Conservation (phyloP, 2,888 invertebrate genomes). For the Epinotia bilunana region DNA sequence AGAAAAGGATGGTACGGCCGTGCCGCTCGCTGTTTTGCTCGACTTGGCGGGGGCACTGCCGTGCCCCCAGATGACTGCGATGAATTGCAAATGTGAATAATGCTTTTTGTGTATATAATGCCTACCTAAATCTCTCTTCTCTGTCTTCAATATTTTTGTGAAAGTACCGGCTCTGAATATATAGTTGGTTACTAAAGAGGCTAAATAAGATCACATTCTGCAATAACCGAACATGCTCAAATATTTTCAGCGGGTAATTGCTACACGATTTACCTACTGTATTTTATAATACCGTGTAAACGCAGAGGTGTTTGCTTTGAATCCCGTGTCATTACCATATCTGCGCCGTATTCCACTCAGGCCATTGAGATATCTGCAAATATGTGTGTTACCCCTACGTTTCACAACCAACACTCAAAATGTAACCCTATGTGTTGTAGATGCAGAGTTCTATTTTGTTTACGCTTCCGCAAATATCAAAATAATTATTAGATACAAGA, state of each 20-base stretch:
- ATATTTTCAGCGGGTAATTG: conserved; percentile 1
- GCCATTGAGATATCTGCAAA: conserved; percentile 51
- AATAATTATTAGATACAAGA: conserved; percentile 41
- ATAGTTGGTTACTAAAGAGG: too few species aligned
- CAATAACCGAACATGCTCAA: neutral
- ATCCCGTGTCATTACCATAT: conserved; percentile 50
- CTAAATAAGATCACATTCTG: neutral
- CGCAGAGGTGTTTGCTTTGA: conserved; percentile 43
- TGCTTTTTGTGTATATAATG: too few species aligned
- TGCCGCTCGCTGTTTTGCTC: too few species aligned
- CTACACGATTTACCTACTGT: conserved; percentile 23
- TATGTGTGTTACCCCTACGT: conserved; percentile 44
- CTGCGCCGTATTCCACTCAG: conserved; percentile 49
- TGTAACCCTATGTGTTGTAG: neutral
- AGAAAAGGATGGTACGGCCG: too few species aligned
- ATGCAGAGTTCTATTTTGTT: neutral
- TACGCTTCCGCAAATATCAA: conserved; percentile 6
- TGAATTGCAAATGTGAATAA: too few species aligned
- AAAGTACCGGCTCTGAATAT: too few species aligned
- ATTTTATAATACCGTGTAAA: conserved; percentile 18
- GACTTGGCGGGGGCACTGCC: too few species aligned
- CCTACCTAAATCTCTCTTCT: too few species aligned
- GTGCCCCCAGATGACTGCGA: too few species aligned
- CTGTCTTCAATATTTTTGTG: too few species aligned
- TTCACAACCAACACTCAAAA: neutral